Conservation (phyloP, 2,113 vertebrate species). For the Callaeas wilsoni region DNA sequence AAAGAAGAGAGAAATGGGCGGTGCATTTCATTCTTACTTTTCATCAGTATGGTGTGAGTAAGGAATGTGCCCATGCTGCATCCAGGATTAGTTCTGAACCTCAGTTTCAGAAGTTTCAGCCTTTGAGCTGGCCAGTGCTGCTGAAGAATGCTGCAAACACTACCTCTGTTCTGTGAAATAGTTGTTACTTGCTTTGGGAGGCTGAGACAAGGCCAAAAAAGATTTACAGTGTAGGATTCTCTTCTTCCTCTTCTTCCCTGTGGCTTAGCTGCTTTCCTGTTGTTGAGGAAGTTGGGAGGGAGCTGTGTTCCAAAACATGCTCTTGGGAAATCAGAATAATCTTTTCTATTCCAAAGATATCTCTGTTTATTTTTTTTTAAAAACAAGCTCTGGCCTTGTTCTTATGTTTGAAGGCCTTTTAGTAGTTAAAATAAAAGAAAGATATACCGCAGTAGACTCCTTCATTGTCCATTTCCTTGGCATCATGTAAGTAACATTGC, state of each 20-base stretch:
- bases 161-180: background rate
- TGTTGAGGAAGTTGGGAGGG: background rate
- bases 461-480: background rate
- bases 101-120: background rate
- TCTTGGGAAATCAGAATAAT: background rate
- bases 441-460: background rate
- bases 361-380: background rate
- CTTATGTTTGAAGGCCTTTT: background rate
- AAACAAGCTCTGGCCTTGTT: background rate
- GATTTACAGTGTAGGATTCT: background rate
- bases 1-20: background rate
- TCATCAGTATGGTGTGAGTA: background rate
- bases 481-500: background rate
- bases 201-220: background rate
- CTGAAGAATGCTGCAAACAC: background rate
- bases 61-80: background rate
- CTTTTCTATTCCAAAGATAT: background rate
- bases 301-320: background rate
- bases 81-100: background rate
- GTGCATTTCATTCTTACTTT: background rate
- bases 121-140: background rate
- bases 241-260: background rate
- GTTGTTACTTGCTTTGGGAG: background rate
- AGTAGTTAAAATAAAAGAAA: background rate
- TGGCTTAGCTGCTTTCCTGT: slow-evolving; percentile 2